Percentiles rank a stretch among this genome's conserved stretches.
Conservation (phyloP, 2,888 invertebrate genomes). For the Sussaba pulchella region DNA sequence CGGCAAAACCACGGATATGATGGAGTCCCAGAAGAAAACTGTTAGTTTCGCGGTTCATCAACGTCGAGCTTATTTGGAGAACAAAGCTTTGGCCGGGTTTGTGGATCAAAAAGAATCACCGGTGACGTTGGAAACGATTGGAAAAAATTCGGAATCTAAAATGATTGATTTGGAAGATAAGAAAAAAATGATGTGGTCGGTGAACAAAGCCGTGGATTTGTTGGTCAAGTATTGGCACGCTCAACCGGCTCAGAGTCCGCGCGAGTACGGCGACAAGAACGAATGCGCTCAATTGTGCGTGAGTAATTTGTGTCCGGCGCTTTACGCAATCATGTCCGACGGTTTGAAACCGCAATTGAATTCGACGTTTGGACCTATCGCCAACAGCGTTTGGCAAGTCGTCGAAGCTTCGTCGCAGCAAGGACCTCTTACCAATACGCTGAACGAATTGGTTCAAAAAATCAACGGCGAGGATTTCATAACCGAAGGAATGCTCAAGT, state of each 20-base stretch:
- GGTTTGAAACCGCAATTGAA: conserved; percentile 93
- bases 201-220: conserved; percentile 91
- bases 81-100: conserved; percentile 80
- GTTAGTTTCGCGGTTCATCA: conserved; percentile 89
- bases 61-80: conserved; percentile 85
- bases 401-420: conserved; percentile 95
- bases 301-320: conserved; percentile 92
- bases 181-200: conserved; percentile 89
- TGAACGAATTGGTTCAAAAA: conserved; percentile 93
- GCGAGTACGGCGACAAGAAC: conserved; percentile 85
- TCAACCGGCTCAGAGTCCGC: conserved; percentile 86
- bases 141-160: conserved; percentile 83
- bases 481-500: conserved; percentile 93
- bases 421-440: conserved; percentile 93
- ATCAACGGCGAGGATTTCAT: conserved; percentile 93
- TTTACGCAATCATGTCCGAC: conserved; percentile 93
- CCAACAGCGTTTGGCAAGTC: conserved; percentile 95
- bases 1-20: conserved; percentile 87
- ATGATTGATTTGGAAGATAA: conserved; percentile 87
- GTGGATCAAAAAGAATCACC: conserved; percentile 52
- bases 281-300: conserved; percentile 91
- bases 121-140: conserved; percentile 68
- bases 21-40: conserved; percentile 88
- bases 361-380: conserved; percentile 94
- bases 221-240: conserved; percentile 89